Evolutionary conservation across 2,797 vertebrate species (phyloP), one percentile per base, ranked within the genome.

Genomic region (Sebastolobus altivelis): DNA sequence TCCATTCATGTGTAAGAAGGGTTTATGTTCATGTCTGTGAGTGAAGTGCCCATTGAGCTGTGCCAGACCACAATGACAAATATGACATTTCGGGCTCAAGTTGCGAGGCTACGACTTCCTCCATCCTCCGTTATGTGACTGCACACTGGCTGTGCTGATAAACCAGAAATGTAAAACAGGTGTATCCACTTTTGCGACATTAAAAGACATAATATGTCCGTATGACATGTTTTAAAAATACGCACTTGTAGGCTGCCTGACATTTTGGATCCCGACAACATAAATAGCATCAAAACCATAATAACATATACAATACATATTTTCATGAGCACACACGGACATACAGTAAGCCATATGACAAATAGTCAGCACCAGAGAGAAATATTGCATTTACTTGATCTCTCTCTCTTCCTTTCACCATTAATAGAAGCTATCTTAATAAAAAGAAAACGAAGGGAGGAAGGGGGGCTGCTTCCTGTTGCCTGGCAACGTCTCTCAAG

Each of bases 401-500:
- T 62, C 52, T 69, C 43, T 8, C 18, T 60, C 12, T 80, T 81
- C 79, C 81, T 81, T 84, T 87, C 78, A 88, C 82, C 81, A 87
- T 52, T 52, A 18, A 52, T n/a, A 52, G 46, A 52, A n/a, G 46
- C 46, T 52, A 49, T 49, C 46, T 52, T 52, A 49, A 71, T 87
- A 90, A 86, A 91, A 87, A 67, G 2, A 68, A 37, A 13, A 4
- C 13, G 4, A 20, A 22, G 40, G 16, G 69, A 61, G 2, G 68
- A 27, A 20, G 12, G 9, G 25, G 8, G 46, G 73, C 43, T 85
- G 81, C 77, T 91, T 92, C 84, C 60, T 87, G 95, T 95, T 95
- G 92, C 94, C 84, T 92, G 85, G 94, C 92, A 95, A 96, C 94
- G 38, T 77, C 72, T 88, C 79, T 90, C 82, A 35, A 40, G 75